A percentile compares a stretch with the other conserved stretches of the same genome.
phyloP scores from a whole-genome alignment of 1,140 invertebrate genomes.

The Paraescarpia echinospica region DNA sequence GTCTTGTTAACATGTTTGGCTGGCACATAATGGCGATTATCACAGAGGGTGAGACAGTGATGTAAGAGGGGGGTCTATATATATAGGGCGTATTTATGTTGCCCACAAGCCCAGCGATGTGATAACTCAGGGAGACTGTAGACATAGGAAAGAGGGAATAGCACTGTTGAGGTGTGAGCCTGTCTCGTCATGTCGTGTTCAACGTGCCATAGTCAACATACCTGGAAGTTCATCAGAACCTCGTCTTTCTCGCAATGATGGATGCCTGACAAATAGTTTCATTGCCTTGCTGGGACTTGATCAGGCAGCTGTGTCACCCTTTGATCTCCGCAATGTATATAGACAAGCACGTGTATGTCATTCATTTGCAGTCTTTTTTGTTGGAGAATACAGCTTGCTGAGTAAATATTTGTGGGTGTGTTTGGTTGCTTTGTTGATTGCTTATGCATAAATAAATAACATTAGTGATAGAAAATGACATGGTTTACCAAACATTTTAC shows the following conservation, averaged over 20 bases:
- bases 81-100: background rate
- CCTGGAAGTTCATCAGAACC: background rate
- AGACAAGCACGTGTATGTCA: background rate
- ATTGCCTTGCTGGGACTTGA: background rate
- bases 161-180: background rate
- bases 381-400: background rate
- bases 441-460: too few species aligned
- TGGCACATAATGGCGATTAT: background rate
- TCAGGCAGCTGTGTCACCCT: background rate
- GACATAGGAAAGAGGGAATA: background rate
- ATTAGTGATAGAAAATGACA: too few species aligned
- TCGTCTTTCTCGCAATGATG: background rate
- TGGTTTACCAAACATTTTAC: too few species aligned
- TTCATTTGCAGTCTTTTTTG: too few species aligned
- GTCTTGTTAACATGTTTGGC: background rate
- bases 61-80: background rate
- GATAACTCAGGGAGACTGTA: background rate
- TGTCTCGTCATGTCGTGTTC: background rate
- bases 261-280: background rate
- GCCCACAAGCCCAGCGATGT: background rate
- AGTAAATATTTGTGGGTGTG: background rate
- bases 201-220: background rate
- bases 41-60: background rate
- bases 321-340: background rate
- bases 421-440: background rate